Percentiles rank a stretch among this genome's conserved stretches.
Conservation (phyloP, 2,797 vertebrate genomes). For the Danio albolineatus region DNA sequence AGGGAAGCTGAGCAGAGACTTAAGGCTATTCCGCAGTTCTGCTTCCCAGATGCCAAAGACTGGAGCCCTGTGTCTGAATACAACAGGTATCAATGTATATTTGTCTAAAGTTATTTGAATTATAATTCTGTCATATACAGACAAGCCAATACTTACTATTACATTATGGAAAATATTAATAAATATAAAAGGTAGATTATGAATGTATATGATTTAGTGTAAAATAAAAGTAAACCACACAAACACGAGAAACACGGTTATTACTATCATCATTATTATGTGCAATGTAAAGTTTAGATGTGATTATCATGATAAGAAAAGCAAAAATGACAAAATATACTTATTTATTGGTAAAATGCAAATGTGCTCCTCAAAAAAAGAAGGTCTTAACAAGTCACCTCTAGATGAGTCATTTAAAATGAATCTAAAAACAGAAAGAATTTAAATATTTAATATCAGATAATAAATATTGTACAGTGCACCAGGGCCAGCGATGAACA, state of each 20-base stretch:
- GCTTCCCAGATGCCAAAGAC: slow-evolving; percentile 97
- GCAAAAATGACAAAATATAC: background rate
- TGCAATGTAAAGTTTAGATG: background rate
- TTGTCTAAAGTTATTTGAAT: background rate
- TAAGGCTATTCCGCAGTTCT: slow-evolving; percentile 98
- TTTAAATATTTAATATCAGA: background rate
- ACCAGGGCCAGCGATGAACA: too few relatives aligned
- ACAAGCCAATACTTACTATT: background rate
- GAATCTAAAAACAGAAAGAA: background rate
- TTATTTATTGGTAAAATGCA: too few relatives aligned
- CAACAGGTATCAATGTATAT: slow-evolving; percentile 81
- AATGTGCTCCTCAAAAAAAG: too few relatives aligned
- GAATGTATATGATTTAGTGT: background rate
- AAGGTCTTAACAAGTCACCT: background rate
- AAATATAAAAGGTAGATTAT: too few relatives aligned
- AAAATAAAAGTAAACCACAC: background rate
- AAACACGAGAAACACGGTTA: background rate
- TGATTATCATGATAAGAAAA: background rate
- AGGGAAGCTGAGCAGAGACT: slow-evolving; percentile 96
- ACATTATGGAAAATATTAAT: background rate
- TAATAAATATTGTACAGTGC: too few relatives aligned
- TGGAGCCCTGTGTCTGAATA: slow-evolving; percentile 95
- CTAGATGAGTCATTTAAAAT: background rate
- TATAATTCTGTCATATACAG: background rate
- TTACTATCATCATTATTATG: background rate